Percentiles rank a stretch among this genome's conserved stretches.
These are phyloP conservation scores for Trypoxylon attenuatum DNA, from an alignment of 2,888 invertebrate genomes.

Conservation along the genomic window DNA sequence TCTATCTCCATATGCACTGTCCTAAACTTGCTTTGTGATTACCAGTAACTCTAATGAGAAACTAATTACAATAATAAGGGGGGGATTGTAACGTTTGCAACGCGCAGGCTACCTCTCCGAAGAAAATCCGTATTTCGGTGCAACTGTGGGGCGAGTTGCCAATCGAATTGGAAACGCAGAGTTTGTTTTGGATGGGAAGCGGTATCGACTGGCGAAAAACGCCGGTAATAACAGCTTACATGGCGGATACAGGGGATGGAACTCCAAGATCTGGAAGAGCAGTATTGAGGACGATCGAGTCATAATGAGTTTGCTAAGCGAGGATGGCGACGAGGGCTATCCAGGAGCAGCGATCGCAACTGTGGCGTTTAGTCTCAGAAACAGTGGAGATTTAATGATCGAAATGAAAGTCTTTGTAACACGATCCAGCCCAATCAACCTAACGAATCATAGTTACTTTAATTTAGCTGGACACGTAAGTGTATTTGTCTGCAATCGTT, in stretches of 20 bases:
- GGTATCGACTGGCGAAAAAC: slow-evolving; percentile 85
- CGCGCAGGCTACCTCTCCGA: slow-evolving; percentile 83
- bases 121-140: slow-evolving; percentile 90
- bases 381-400: slow-evolving; percentile 84
- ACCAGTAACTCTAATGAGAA: too few species aligned
- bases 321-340: slow-evolving; percentile 90
- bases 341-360: slow-evolving; percentile 88
- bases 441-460: slow-evolving; percentile 93
- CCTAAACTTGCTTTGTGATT: too few species aligned
- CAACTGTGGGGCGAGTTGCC: slow-evolving; percentile 90
- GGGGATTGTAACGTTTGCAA: too few species aligned
- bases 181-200: slow-evolving; percentile 81
- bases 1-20: too few species aligned
- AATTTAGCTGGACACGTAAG: slow-evolving; percentile 93
- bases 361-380: slow-evolving; percentile 82
- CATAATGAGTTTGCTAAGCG: slow-evolving; percentile 84
- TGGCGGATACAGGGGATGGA: slow-evolving; percentile 90
- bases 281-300: slow-evolving; percentile 74
- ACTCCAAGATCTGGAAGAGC: slow-evolving; percentile 77
- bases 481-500: too few species aligned
- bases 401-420: slow-evolving; percentile 85
- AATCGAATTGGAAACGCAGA: slow-evolving; percentile 86
- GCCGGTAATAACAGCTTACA: slow-evolving; percentile 84
- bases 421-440: slow-evolving; percentile 88
- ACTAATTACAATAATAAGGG: too few species aligned